phyloP scores from a whole-genome alignment of 2,797 vertebrate species.

The Anguilla pacifica region DNA sequence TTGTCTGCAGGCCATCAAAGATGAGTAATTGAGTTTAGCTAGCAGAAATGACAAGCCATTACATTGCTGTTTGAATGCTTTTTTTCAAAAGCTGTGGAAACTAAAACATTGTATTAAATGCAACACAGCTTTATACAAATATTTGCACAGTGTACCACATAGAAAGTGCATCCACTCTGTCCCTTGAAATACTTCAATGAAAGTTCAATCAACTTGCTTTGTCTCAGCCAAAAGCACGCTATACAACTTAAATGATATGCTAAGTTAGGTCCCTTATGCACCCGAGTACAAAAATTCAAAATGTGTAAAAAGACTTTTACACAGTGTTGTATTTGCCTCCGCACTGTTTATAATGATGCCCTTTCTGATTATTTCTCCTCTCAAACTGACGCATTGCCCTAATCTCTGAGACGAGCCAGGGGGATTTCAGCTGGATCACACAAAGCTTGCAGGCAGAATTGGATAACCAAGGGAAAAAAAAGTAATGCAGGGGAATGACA shows the following conservation, averaged over 20 bases:
- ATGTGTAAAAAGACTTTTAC: neutral
- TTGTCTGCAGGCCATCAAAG: slow-evolving; percentile 86
- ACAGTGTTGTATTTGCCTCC: slow-evolving; percentile 70
- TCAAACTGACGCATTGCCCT: slow-evolving; percentile 73
- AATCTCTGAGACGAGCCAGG: slow-evolving; percentile 74
- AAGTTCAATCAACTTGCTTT: neutral
- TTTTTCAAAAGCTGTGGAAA: neutral
- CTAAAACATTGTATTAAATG: neutral
- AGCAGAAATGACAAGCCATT: slow-evolving; percentile 85
- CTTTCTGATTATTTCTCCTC: slow-evolving; percentile 79
- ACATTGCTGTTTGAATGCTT: neutral
- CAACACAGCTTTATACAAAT: neutral
- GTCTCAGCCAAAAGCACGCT: neutral
- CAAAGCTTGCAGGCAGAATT: slow-evolving; percentile 77
- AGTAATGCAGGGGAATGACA: slow-evolving; percentile 75
- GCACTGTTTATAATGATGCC: slow-evolving; percentile 85
- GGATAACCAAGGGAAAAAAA: slow-evolving; percentile 56
- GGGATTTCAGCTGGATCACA: slow-evolving; percentile 68
- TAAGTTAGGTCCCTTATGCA: neutral
- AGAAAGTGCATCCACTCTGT: neutral
- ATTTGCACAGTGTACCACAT: neutral
- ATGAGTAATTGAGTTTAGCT: slow-evolving; percentile 76
- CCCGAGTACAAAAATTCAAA: neutral
- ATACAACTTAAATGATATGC: neutral
- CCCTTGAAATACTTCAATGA: neutral